Evolutionary conservation across 1,140 invertebrate species (phyloP).

Genomic region (Conus ventricosus): DNA sequence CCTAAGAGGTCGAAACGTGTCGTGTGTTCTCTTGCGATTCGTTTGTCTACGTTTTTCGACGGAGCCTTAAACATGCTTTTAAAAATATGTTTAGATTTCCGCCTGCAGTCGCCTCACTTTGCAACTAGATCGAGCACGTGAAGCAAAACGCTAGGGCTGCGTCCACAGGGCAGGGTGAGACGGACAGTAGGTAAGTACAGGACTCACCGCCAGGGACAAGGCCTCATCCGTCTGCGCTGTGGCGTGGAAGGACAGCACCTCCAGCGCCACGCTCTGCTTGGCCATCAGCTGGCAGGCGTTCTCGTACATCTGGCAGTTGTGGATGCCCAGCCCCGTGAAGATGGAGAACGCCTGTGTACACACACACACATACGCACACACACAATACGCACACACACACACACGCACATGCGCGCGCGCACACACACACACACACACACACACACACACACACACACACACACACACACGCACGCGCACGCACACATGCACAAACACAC

Average conservation of each 20-base stretch:
- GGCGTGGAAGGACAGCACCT: slow-evolving; percentile 96
- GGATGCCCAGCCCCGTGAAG: slow-evolving; percentile 96
- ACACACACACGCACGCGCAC: too few species aligned
- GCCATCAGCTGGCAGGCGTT: slow-evolving; percentile 86
- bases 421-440: neutral
- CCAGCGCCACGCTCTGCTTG: slow-evolving; percentile 96
- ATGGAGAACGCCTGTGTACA: slow-evolving; percentile 97
- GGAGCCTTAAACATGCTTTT: too few species aligned
- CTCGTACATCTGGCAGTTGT: slow-evolving; percentile 98
- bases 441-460: neutral
- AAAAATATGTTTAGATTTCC: too few species aligned
- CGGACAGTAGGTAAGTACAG: too few species aligned
- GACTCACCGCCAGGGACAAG: slow-evolving; percentile 55
- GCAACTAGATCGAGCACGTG: too few species aligned
- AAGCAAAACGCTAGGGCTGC: too few species aligned
- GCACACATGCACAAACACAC: too few species aligned
- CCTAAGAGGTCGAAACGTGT: too few species aligned
- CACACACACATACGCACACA: neutral
- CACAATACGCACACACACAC: neutral
- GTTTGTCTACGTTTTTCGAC: too few species aligned
- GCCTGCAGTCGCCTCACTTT: too few species aligned
- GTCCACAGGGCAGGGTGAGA: too few species aligned
- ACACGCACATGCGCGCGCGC: neutral
- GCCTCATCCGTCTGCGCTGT: slow-evolving; percentile 92
- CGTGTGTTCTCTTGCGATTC: too few species aligned